Evolutionary conservation across 2,888 invertebrate species (phyloP), one percentile per base, ranked within the genome.

Genomic region (Epistrophe grossulariae): DNA sequence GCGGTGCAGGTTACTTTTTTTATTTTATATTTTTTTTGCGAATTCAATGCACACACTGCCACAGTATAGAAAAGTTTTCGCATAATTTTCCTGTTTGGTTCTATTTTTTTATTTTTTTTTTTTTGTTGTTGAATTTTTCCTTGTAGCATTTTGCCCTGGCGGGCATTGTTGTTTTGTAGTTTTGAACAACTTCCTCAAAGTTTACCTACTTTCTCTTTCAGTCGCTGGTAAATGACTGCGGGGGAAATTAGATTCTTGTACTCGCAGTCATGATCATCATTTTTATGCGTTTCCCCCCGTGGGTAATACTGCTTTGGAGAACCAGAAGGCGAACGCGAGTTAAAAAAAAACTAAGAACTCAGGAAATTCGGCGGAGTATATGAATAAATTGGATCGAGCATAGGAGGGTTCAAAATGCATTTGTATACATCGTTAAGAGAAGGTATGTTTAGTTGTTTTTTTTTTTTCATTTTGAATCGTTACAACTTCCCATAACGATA

Each of bases 141-240:
- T 71, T 52, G 70, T 78, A 76, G 66, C 62, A 17, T 43, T 76
- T 80, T 77, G 55, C 57, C 57, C 48, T 62, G 72, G 70, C 70
- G 55, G 72, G 70, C 70, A 50, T 57, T 81, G 84, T 84, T 81
- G 74, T 77, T 62, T 66, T 62, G 71, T 71, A 85, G 82, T 85
- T 85, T 82, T 38, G 74, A 85, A 85, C 85, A 85, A 85, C 85
- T 85, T 85, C 85, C 78, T 70, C 70, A 40, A 78, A 85, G 78
- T 70, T 85, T 85, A 40, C 70, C 70, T 78, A 84, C 83, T 79
- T 83, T 52, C 48, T 4, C 19, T 8, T 15, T 73, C 79, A 79
- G 45, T 74, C 70, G 50, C 19, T 35, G n/a, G 38, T 70, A 64
- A 55, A 70, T 64, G 17, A 64, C 64, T 79, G 64, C 57, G 76